Conservation (phyloP, 2,113 vertebrate species). For the Bostrychus sinensis region DNA sequence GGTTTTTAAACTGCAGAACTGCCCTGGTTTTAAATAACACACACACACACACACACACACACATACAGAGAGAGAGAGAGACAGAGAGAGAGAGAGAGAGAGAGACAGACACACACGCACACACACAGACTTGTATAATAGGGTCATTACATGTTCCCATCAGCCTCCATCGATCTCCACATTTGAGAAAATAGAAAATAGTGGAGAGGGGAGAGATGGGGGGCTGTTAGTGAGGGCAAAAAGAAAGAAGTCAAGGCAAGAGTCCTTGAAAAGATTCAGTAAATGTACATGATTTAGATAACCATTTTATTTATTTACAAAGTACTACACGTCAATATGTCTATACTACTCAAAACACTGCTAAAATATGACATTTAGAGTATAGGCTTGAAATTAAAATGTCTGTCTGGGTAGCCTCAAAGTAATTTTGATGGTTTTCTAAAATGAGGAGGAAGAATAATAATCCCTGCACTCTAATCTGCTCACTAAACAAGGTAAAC, state of each 20-base stretch:
- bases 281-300: neutral
- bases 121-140: constrained; percentile 15
- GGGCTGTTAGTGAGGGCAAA: neutral
- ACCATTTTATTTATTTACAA: no score
- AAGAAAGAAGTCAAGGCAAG: neutral
- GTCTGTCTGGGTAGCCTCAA: no score
- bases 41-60: neutral
- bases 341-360: no score
- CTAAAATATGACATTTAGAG: no score
- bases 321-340: no score
- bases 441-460: no score
- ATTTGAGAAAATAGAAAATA: constrained; percentile 46
- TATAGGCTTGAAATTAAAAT: no score
- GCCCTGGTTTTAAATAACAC: constrained; percentile 13
- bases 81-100: neutral
- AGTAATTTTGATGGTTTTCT: no score
- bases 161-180: constrained; percentile 31
- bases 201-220: constrained; percentile 13
- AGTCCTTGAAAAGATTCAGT: constrained; percentile 3
- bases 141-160: constrained; percentile 45
- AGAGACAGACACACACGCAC: constrained; percentile 16
- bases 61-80: neutral
- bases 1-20: constrained; percentile 11
- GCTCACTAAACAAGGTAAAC: no score
- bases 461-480: no score